Evolutionary conservation across 92 coral and sea anemone species (phyloP).

Genomic region (Heteractis magnifica): DNA sequence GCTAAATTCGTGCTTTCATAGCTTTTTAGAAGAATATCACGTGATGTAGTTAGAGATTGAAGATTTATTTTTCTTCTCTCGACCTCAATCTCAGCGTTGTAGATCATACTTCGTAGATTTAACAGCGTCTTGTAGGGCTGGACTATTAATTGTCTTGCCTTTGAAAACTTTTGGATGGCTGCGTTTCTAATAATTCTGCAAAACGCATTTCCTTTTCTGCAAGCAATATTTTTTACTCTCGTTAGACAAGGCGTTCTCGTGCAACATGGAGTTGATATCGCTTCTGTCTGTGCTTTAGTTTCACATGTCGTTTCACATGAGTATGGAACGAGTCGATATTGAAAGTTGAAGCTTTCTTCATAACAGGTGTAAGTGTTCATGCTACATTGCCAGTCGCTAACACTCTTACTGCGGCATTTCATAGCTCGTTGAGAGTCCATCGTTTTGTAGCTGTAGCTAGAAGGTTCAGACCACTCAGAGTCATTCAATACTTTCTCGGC

Average conservation of each 20-base stretch:
- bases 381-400: conserved; percentile 34
- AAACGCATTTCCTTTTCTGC: conserved; percentile 56
- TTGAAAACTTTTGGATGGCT: conserved; percentile 38
- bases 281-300: conserved; percentile 48
- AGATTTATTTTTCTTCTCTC: conserved; percentile 42
- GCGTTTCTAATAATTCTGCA: conserved; percentile 52
- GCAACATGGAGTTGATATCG: conserved; percentile 69
- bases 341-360: conserved; percentile 43
- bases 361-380: conserved; percentile 36
- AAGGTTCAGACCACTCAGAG: background rate
- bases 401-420: background rate
- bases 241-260: conserved; percentile 44
- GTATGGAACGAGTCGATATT: conserved; percentile 37
- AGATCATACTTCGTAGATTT: conserved; percentile 36
- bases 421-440: background rate
- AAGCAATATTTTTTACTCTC: conserved; percentile 42
- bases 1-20: conserved; percentile 41
- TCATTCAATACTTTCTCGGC: background rate
- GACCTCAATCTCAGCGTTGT: conserved; percentile 46
- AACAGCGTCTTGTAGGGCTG: conserved; percentile 36
- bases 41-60: conserved; percentile 43
- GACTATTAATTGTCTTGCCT: conserved; percentile 23
- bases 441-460: background rate
- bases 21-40: conserved; percentile 46
- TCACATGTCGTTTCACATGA: conserved; percentile 62